Evolutionary conservation across 1,140 invertebrate genomes (phyloP), one percentile per base, ranked within the genome.

Genomic region (Carposina sasakii): DNA sequence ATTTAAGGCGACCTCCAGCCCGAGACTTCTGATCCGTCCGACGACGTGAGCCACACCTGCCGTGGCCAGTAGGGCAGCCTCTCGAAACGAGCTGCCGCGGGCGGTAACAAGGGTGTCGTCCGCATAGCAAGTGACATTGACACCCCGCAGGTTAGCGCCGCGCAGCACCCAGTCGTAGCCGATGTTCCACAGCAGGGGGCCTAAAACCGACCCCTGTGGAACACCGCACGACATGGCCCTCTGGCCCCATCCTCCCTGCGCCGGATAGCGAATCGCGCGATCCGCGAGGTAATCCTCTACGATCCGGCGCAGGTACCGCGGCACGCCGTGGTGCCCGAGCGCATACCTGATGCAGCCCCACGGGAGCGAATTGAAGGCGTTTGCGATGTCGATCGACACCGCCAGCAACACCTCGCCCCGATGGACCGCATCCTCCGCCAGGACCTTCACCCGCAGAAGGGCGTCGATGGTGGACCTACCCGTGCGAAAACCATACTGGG

Each of bases 151-250:
- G 15, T 46, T 43, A 2, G 9, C 19, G 24, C 64, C 24, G 3
- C 53, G 41, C 1, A 73, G 56, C 8, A 67, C 41, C 21, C 33
- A 62, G 39, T 73, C 60, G 15, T 64, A 71, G 8, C 54, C 34
- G 3, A 73, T 24, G 53, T 70, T 65, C 63, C 67, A 76, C 34
- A 76, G 48, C 3, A 54, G 24, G 0, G 64, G 67, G 3, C 67
- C 71, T 0, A 74, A 39, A 3, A 74, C 60, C 13, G 61, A 69
- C 1, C 67, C 59, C 51, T 75, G 65, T 4, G 67, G 52, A 9
- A 26, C 46, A 33, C 55, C 51, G 19, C 24, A 28, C 17, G 17
- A 13, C 39, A 42, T 24, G 12, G 15, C 34, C 15, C 34, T 28
- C 24, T 37, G 13, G 6, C 19, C 21, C 15, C 13, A 5, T 2